Base-by-base conservation (phyloP, 2,797 vertebrate genomes). In the Benthosema pterotum region DNA sequence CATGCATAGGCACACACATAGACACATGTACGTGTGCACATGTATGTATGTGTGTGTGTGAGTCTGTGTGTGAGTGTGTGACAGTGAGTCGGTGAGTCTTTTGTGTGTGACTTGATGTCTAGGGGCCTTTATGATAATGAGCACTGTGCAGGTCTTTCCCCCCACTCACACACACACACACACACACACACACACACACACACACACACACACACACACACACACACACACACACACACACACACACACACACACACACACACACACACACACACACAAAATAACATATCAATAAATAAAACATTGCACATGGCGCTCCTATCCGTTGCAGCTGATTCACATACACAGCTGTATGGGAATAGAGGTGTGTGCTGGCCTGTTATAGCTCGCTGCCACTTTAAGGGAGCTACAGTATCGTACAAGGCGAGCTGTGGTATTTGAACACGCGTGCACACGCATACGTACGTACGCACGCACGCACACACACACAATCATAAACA, bases 111-210 rank as follows among this genome's bases (percentile, higher is more conserved):
- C 77, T 79, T 72, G 72, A 89, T 93, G 89, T 93, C 93, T 93
- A 73, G 85, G 88, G 92, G 92, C 91, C 90, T 91, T 93, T 93
- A 94, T 94, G 91, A 84, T 93, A 93, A 94, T 93, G 86, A 90
- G 82, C 60, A 66, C 67, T n/a, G n/a, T n/a, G n/a, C 58, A 85
- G 89, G 87, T 90, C 91, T 88, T 22, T 22, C 88, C 87, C 91
- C 89, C 32, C 87, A n/a, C n/a, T n/a, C n/a, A n/a, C n/a, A n/a
- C n/a, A n/a, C n/a, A n/a, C n/a, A n/a, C n/a, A n/a, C n/a, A n/a
- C n/a, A n/a, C n/a, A n/a, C n/a, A n/a, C n/a, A n/a, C n/a, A n/a
- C n/a, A n/a, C n/a, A n/a, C n/a, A n/a, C n/a, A n/a, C n/a, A n/a
- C n/a, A n/a, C n/a, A n/a, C n/a, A n/a, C n/a, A n/a, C n/a, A n/a